Evolutionary conservation across 2,113 vertebrate species (phyloP).

Genomic region (Cyphomyrus plagiostoma): DNA sequence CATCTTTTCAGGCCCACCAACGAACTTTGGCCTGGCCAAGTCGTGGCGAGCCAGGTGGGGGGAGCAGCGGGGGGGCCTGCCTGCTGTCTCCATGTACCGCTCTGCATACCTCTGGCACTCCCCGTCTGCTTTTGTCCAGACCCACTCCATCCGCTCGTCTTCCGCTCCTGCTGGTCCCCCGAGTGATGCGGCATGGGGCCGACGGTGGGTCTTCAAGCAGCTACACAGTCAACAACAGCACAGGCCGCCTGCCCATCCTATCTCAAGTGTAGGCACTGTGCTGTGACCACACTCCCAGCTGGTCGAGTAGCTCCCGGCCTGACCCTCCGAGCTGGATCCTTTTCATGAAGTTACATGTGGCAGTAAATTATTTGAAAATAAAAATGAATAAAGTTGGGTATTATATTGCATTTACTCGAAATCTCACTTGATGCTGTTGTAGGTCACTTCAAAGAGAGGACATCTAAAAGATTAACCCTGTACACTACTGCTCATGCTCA

Average conservation of each 20-base stretch:
- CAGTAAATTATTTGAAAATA: constrained; percentile 8
- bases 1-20: constrained; percentile 59
- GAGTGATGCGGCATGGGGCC: constrained; percentile 44
- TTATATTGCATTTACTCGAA: constrained; percentile 23
- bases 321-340: neutral
- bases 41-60: constrained; percentile 44
- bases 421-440: constrained; percentile 27
- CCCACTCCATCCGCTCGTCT: constrained; percentile 34
- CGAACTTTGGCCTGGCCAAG: constrained; percentile 56
- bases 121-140: constrained; percentile 39
- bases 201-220: constrained; percentile 36
- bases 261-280: neutral
- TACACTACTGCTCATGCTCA: neutral
- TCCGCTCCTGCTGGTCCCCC: constrained; percentile 45
- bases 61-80: constrained; percentile 17
- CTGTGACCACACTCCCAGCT: neutral
- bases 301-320: neutral
- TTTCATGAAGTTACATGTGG: neutral
- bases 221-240: constrained; percentile 15
- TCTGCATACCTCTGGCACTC: constrained; percentile 47
- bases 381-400: constrained; percentile 14
- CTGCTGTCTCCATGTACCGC: constrained; percentile 42
- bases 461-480: neutral
- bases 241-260: constrained; percentile 21
- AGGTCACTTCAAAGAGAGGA: constrained; percentile 1